Conservation (phyloP, 2,113 vertebrate species). For the Mastomys coucha region DNA sequence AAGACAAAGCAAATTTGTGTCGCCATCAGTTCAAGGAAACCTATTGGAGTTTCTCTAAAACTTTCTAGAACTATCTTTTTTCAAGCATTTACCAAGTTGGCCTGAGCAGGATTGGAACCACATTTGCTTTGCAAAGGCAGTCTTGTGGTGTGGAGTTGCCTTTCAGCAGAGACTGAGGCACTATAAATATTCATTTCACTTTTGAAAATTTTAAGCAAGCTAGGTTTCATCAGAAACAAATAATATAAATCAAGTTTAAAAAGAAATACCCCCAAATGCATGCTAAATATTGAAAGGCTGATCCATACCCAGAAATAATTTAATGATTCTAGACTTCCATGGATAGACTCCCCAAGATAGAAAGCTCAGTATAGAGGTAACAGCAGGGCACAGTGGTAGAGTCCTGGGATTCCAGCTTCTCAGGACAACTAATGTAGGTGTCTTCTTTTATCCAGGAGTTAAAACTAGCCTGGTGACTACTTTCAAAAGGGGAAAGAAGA, state of each 20-base stretch:
- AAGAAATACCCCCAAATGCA: neutral
- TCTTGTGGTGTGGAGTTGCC: neutral
- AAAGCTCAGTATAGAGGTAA: neutral
- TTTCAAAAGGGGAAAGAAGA: neutral
- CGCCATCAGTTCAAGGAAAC: neutral
- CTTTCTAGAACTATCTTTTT: neutral
- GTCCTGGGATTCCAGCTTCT: neutral
- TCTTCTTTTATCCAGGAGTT: neutral
- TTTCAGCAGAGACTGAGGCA: neutral
- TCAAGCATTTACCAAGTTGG: neutral
- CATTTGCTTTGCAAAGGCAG: neutral
- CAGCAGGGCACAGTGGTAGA: neutral
- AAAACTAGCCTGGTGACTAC: neutral
- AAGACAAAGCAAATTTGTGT: neutral
- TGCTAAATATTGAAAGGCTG: neutral
- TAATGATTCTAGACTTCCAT: neutral
- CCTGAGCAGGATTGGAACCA: neutral
- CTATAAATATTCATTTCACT: neutral
- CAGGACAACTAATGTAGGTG: neutral
- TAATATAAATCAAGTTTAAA: neutral
- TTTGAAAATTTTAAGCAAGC: slow-evolving; percentile 11
- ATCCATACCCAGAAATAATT: neutral
- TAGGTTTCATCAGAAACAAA: neutral
- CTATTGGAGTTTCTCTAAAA: neutral
- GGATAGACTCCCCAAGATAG: neutral